phyloP scores from a whole-genome alignment of 2,113 vertebrate genomes.

The Ailurus styani region DNA sequence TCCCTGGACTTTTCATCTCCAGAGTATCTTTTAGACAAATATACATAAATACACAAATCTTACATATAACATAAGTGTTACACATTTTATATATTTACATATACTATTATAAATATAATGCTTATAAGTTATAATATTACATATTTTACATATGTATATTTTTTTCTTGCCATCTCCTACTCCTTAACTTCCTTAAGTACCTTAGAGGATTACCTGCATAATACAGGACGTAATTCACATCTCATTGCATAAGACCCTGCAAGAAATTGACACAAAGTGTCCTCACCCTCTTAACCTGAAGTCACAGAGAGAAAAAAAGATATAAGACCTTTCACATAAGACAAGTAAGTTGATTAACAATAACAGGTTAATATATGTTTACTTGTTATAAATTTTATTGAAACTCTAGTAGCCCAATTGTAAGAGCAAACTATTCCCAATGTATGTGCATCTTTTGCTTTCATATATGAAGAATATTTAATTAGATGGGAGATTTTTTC shows the following conservation, averaged over 20 bases:
- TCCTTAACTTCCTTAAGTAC: neutral
- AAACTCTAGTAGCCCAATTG: neutral
- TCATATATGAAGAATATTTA: slow-evolving; percentile 1
- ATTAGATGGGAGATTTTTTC: neutral
- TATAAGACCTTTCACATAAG: neutral
- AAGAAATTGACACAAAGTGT: neutral
- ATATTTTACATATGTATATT: neutral
- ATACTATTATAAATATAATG: neutral
- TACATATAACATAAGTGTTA: neutral
- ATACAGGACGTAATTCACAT: neutral
- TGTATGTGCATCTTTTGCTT: neutral
- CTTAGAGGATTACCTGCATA: neutral
- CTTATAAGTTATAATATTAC: neutral
- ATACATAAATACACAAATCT: neutral
- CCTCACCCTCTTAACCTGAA: neutral
- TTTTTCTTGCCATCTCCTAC: neutral
- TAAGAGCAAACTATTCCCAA: neutral
- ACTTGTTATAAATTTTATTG: neutral
- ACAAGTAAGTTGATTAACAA: neutral
- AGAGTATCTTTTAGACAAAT: neutral
- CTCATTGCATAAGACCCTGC: neutral
- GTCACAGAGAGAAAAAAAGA: neutral
- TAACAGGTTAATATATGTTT: neutral
- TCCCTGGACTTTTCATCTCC: neutral
- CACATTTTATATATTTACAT: neutral